phyloP scores from a whole-genome alignment of 2,113 vertebrate species.

The Gadus chalcogrammus region DNA sequence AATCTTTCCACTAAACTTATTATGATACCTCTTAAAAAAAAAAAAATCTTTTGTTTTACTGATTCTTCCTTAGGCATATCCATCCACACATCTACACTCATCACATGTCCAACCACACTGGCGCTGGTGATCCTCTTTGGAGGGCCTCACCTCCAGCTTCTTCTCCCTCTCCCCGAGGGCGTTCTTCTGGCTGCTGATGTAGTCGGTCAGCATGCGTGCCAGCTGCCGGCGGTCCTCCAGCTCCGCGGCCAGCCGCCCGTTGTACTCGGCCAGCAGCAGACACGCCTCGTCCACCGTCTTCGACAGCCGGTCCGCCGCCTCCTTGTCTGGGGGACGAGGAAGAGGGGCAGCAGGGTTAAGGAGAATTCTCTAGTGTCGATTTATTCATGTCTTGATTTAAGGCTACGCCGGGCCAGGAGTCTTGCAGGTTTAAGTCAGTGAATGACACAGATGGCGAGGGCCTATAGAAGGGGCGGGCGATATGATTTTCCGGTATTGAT shows the following conservation, averaged over 20 bases:
- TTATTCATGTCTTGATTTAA: too few relatives aligned
- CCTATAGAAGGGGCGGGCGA: too few relatives aligned
- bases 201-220: slow-evolving; percentile 94
- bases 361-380: background rate
- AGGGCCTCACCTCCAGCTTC: slow-evolving; percentile 85
- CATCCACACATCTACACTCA: too few relatives aligned
- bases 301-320: slow-evolving; percentile 92
- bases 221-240: slow-evolving; percentile 96
- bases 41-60: too few relatives aligned
- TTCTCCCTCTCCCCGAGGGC: slow-evolving; percentile 91
- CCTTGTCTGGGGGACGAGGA: slow-evolving; percentile 79
- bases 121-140: background rate
- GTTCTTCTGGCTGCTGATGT: slow-evolving; percentile 93
- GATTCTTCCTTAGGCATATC: too few relatives aligned
- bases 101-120: too few relatives aligned
- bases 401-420: too few relatives aligned
- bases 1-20: too few relatives aligned
- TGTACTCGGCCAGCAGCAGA: slow-evolving; percentile 94
- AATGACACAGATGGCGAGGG: too few relatives aligned
- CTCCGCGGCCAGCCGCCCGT: slow-evolving; percentile 92
- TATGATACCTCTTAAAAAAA: too few relatives aligned
- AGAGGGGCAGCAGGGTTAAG: background rate
- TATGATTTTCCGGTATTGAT: too few relatives aligned
- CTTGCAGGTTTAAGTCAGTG: too few relatives aligned
- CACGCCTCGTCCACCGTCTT: slow-evolving; percentile 98